phyloP scores from a whole-genome alignment of 1,140 invertebrate genomes.

The Holcopasites calliopsidis region DNA sequence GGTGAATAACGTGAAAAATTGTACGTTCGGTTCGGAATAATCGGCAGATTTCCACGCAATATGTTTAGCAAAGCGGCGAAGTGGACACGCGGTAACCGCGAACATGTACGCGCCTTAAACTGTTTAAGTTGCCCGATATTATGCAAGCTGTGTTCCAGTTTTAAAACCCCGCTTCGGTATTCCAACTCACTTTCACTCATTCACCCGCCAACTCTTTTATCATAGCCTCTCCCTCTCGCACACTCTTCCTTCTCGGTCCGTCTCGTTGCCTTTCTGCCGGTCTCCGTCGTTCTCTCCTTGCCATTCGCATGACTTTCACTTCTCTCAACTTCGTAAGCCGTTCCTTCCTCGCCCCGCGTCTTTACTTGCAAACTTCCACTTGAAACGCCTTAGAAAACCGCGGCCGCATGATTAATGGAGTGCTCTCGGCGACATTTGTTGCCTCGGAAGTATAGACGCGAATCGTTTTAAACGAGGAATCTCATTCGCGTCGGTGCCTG shows the following conservation, averaged over 20 bases:
- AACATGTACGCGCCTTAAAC: conserved; percentile 59
- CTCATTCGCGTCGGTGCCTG: no score
- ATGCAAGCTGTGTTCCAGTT: conserved; percentile 74
- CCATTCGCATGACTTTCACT: conserved; percentile 67
- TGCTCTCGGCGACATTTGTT: neutral
- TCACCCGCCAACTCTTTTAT: conserved; percentile 69
- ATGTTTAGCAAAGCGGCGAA: conserved; percentile 15
- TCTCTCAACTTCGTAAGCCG: conserved; percentile 55
- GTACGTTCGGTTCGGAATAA: neutral
- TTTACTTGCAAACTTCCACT: conserved; percentile 24
- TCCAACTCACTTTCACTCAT: conserved; percentile 75
- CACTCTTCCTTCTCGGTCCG: conserved; percentile 13
- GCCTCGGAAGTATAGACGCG: neutral
- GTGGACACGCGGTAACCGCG: conserved; percentile 31
- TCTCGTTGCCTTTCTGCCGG: neutral
- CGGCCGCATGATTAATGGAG: conserved; percentile 36
- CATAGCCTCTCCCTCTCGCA: conserved; percentile 37
- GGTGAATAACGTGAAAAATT: neutral
- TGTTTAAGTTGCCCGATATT: conserved; percentile 69
- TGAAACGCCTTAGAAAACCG: conserved; percentile 41
- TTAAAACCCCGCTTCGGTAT: conserved; percentile 69
- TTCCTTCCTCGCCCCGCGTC: conserved; percentile 38
- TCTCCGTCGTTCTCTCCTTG: conserved; percentile 18
- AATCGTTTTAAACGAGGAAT: no score
- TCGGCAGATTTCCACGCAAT: neutral